phyloP scores from a whole-genome alignment of 37 sponge, comb jelly and placozoan genomes.

The Spongia lamella region DNA sequence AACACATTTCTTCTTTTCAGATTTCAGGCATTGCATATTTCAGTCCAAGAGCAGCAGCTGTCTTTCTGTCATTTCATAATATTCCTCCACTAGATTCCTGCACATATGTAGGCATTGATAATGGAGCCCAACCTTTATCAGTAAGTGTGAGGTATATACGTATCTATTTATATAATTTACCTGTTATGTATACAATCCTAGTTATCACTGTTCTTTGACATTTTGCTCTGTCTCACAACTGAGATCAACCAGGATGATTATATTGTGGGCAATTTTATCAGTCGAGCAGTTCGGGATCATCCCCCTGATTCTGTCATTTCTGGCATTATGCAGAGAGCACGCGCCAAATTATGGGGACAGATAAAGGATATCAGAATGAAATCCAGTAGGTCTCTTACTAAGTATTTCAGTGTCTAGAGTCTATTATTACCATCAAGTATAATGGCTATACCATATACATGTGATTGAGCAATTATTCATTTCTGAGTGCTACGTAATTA shows the following conservation, averaged over 20 bases:
- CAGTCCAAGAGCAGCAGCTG: constrained; percentile 45
- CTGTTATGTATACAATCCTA: neutral
- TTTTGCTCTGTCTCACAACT: constrained; percentile 72
- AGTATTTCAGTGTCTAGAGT: neutral
- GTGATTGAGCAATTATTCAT: too few species aligned
- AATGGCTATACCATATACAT: too few species aligned
- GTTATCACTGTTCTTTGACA: constrained; percentile 90
- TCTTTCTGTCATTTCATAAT: constrained; percentile 49
- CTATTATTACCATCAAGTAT: neutral
- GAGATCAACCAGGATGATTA: constrained; percentile 60
- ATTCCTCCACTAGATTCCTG: constrained; percentile 81
- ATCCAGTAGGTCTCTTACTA: constrained; percentile 40
- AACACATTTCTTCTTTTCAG: constrained; percentile 18
- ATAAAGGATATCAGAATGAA: constrained; percentile 48
- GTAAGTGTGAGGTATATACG: too few species aligned
- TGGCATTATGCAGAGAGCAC: constrained; percentile 24
- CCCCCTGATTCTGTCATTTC: neutral
- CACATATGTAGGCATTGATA: constrained; percentile 86
- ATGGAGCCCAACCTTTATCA: constrained; percentile 77
- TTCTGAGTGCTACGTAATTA: too few species aligned
- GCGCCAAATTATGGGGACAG: constrained; percentile 56
- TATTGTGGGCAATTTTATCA: constrained; percentile 40
- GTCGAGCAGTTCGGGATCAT: neutral
- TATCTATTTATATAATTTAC: neutral
- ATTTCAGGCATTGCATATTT: constrained; percentile 72